Percentiles rank a stretch among this genome's conserved stretches.
Conservation (phyloP, 2,888 invertebrate genomes). For the Theodoxus fluviatilis region DNA sequence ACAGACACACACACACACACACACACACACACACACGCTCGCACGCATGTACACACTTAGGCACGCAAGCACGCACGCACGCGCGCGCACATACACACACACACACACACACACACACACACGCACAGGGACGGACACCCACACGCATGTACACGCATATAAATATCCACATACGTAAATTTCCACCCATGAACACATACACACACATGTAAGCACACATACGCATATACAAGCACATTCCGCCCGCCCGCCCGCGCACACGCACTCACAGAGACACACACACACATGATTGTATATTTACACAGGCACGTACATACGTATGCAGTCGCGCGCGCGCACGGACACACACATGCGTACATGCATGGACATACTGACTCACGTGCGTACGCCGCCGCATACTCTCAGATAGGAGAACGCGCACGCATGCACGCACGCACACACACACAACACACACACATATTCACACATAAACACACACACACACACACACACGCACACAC, state of each 20-base stretch:
- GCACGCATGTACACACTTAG: not conserved
- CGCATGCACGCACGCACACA: not conserved
- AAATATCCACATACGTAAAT: conserved; percentile 8
- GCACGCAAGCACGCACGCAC: not conserved
- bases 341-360: not conserved
- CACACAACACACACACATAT: conserved; percentile 13
- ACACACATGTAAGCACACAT: not conserved
- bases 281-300: not conserved
- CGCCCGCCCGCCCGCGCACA: too few relatives aligned
- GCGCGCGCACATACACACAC: not conserved
- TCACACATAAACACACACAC: not conserved
- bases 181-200: not conserved
- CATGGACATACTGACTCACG: too few relatives aligned
- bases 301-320: too few relatives aligned
- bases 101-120: not conserved
- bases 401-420: not conserved
- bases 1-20: conserved; percentile 9
- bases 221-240: too few relatives aligned
- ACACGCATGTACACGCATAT: not conserved
- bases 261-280: conserved; percentile 9
- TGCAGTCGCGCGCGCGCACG: not conserved
- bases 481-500: conserved; percentile 15
- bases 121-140: not conserved
- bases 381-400: not conserved
- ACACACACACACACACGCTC: not conserved